Conservation (phyloP, 2,113 vertebrate genomes). For the Platycercus adscitus region DNA sequence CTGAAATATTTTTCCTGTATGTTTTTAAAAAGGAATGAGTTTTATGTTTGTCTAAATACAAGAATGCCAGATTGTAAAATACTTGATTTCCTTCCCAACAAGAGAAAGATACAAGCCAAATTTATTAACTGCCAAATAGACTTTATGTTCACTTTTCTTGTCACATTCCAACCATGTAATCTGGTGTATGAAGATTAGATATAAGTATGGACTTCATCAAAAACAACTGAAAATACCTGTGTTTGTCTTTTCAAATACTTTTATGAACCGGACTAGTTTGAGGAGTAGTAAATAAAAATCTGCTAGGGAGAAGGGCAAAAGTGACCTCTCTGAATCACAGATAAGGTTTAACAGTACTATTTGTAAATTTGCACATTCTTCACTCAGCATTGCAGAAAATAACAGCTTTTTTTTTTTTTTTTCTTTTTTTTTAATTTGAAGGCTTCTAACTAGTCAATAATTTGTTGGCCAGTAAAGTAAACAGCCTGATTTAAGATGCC, state of each 20-base stretch:
- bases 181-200: fast-evolving
- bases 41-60: background rate
- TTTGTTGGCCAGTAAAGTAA: background rate
- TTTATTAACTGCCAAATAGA: background rate
- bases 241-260: background rate
- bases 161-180: background rate
- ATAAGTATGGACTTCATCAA: background rate
- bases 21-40: background rate
- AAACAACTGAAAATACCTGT: background rate
- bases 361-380: background rate
- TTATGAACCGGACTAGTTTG: background rate
- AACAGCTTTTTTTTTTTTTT: too few relatives aligned
- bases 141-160: background rate
- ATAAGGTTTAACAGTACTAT: background rate
- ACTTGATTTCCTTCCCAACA: background rate
- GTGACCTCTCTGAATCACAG: background rate
- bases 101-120: background rate
- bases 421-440: background rate
- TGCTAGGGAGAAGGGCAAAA: background rate
- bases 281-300: background rate
- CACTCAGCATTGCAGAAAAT: background rate
- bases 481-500: background rate
- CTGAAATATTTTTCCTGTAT: background rate
- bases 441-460: background rate
- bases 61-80: background rate